These are phyloP conservation scores for Periophthalmus magnuspinnatus DNA, from an alignment of 2,797 vertebrate genomes.

Conservation along the genomic window DNA sequence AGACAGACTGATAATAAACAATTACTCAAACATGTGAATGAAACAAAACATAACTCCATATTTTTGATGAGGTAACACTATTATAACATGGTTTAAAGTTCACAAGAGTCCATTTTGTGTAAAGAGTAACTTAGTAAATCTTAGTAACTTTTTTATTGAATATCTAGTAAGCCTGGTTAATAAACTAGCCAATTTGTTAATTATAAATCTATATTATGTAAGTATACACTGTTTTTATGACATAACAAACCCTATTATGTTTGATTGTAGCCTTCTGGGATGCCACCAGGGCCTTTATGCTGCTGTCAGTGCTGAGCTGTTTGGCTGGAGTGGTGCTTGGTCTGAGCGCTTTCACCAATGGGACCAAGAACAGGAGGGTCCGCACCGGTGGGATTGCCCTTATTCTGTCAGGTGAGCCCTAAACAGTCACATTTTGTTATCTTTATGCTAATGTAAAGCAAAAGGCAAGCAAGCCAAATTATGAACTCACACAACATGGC, in stretches of 20 bases:
- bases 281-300: conserved; percentile 84
- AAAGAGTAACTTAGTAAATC: no score
- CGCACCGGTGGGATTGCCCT: conserved; percentile 77
- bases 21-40: no score
- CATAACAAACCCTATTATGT: not conserved
- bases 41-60: no score
- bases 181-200: no score
- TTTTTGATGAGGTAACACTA: no score
- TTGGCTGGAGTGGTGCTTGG: conserved; percentile 80
- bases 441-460: not conserved
- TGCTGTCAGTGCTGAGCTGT: conserved; percentile 82
- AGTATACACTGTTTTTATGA: not conserved
- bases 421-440: not conserved
- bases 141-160: no score
- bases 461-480: not conserved
- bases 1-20: no score
- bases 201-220: no score
- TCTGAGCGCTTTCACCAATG: conserved; percentile 71
- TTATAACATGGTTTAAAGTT: no score
- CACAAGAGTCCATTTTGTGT: no score
- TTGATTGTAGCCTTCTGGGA: conserved; percentile 81
- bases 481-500: no score
- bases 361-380: conserved; percentile 70
- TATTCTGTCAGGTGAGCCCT: conserved; percentile 77
- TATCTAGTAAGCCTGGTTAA: no score